Evolutionary conservation across 30 jellyfish, hydroid and myxozoan genomes (phyloP).

Genomic region (Aurelia aurita): DNA sequence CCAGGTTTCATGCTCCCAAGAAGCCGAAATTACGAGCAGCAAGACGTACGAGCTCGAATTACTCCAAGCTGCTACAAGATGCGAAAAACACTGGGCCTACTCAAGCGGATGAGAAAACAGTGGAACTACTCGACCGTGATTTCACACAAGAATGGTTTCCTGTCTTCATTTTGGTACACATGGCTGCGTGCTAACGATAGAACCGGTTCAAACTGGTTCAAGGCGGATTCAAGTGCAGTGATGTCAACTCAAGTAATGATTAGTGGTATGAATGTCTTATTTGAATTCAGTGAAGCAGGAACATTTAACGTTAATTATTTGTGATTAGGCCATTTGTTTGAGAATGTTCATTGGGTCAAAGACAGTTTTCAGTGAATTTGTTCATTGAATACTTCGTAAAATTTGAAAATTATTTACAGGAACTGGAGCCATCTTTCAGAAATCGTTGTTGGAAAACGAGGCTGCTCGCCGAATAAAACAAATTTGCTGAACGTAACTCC

Average conservation of each 20-base stretch:
- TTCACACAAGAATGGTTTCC: conserved; percentile 38
- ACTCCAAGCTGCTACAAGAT: not conserved
- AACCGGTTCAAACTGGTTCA: conserved; percentile 13
- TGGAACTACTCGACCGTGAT: conserved; percentile 12
- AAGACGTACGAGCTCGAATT: not conserved
- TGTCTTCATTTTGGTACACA: conserved; percentile 23
- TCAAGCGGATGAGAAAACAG: no score
- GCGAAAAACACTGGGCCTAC: not conserved
- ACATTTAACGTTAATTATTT: not conserved
- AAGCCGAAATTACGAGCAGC: not conserved
- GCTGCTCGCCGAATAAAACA: no score
- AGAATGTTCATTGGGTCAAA: no score
- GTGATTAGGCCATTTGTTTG: no score
- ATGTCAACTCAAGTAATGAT: not conserved
- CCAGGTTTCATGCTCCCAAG: no score
- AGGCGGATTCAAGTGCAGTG: not conserved
- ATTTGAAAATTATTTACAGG: no score
- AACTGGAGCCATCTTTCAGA: no score
- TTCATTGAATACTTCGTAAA: no score
- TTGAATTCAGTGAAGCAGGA: not conserved
- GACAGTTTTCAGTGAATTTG: no score
- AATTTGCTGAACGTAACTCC: no score
- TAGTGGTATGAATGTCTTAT: not conserved
- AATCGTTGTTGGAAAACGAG: no score
- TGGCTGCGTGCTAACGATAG: conserved; percentile 26